Base-by-base conservation (phyloP, 2,113 vertebrate species). In the Colius striatus region DNA sequence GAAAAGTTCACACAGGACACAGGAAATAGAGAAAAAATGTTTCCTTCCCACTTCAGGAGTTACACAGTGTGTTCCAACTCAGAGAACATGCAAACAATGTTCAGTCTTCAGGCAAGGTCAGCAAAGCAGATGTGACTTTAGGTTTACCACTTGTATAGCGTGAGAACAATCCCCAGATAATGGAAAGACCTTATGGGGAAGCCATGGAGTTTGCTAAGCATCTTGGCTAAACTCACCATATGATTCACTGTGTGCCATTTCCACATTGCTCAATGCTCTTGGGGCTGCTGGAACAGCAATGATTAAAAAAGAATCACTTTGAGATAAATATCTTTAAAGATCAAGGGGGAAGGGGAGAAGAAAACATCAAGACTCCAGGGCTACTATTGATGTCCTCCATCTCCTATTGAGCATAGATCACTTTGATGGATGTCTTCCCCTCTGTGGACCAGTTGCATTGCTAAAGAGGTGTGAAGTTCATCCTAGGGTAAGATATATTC, bases 101-200 rank as follows among this genome's bases (percentile, higher is more conserved):
- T 50, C 82, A 48, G 57, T 58, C 83, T 79, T 58, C 84, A 67
- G 68, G 26, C 71, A 47, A 86, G 90, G 92, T 92, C 96, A 96
- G 81, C 72, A 90, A 74, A 88, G 88, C 95, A 96, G 94, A 93
- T 91, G 96, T 95, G 95, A 65, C 92, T 96, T 78, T 34, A n/a
- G 87, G 55, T 78, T 85, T 92, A 67, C 74, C 19, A 0, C 75
- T 66, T 10, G 30, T 2, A 3, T 58, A 88, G 72, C 80, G 78
- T 97, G 97, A 97, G 97, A 97, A 97, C 91, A 81, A 65, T 72
- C 92, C 92, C 95, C 2, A 1, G 58, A 93, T 96, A 78, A 96
- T 93, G 94, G 92, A 71, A 96, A 96, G 95, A 94, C 65, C 93
- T 95, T 75, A 53, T 96, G 95, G 85, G 58, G 87, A 81, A 92